A percentile compares a stretch with the other conserved stretches of the same genome.
phyloP scores from a whole-genome alignment of 1,140 invertebrate species.

The Pararge aegeria region DNA sequence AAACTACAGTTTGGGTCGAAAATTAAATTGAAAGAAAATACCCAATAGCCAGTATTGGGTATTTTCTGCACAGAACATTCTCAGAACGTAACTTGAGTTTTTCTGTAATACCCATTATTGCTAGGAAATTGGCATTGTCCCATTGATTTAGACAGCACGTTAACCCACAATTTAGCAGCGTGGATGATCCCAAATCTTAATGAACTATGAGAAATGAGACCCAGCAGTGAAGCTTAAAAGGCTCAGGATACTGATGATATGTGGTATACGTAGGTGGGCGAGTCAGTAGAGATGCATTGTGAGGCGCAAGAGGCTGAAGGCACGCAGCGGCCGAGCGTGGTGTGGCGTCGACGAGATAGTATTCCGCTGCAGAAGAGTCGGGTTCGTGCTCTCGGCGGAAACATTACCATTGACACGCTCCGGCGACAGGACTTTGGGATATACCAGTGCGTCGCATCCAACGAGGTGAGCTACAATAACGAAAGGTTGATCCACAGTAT shows the following conservation, averaged over 20 bases:
- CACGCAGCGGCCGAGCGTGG: constrained; percentile 92
- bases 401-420: constrained; percentile 94
- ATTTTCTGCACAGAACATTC: neutral
- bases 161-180: no score
- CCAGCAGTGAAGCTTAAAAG: no score
- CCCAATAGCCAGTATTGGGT: neutral
- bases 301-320: constrained; percentile 94
- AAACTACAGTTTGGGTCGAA: no score
- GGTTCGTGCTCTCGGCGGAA: constrained; percentile 89
- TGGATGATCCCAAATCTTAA: no score
- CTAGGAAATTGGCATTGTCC: no score
- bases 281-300: constrained; percentile 96
- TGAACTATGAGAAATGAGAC: no score
- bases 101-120: no score
- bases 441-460: constrained; percentile 96
- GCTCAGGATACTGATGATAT: no score
- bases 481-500: no score
- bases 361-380: constrained; percentile 89
- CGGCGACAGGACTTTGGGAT: constrained; percentile 94
- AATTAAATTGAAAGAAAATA: neutral
- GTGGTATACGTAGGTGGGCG: constrained; percentile 81
- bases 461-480: constrained; percentile 82
- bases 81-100: no score
- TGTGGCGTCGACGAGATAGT: constrained; percentile 94
- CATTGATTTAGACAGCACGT: no score